A percentile compares a stretch with the other conserved stretches of the same genome.
Evolutionary conservation across 2,888 invertebrate genomes (phyloP).

Genomic region (Cryptocephalus primarius): DNA sequence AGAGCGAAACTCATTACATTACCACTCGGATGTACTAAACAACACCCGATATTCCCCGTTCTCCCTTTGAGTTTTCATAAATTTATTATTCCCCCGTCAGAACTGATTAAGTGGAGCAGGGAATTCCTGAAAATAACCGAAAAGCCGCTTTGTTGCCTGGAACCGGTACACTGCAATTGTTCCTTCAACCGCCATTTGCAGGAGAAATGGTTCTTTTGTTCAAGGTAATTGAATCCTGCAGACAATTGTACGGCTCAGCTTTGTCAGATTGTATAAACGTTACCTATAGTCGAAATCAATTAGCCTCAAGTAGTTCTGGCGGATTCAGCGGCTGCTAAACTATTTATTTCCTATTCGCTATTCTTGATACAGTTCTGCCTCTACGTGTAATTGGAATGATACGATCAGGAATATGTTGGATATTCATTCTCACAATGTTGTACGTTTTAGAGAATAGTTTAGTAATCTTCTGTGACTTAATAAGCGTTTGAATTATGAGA

Average conservation of each 20-base stretch:
- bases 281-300: conserved; percentile 33
- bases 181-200: conserved; percentile 35
- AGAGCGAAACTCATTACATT: too few species aligned
- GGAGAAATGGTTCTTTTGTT: conserved; percentile 36
- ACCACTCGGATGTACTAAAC: too few species aligned
- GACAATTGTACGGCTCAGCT: conserved; percentile 31
- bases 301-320: conserved; percentile 24
- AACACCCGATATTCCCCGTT: too few species aligned
- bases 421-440: too few species aligned
- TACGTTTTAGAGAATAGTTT: too few species aligned
- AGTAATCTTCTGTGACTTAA: too few species aligned
- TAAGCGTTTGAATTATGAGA: too few species aligned
- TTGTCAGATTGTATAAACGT: conserved; percentile 33
- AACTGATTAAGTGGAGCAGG: conserved; percentile 9
- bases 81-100: conserved; percentile 4
- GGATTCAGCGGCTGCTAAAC: conserved; percentile 8
- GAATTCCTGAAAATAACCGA: conserved; percentile 19
- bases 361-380: too few species aligned
- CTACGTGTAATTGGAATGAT: too few species aligned
- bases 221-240: conserved; percentile 35
- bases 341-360: conserved; percentile 6
- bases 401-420: too few species aligned
- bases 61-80: neutral
- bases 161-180: conserved; percentile 28
- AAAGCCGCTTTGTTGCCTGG: conserved; percentile 16